Evolutionary conservation across 1,140 invertebrate species (phyloP).

Genomic region (Pentalonia nigronervosa): DNA sequence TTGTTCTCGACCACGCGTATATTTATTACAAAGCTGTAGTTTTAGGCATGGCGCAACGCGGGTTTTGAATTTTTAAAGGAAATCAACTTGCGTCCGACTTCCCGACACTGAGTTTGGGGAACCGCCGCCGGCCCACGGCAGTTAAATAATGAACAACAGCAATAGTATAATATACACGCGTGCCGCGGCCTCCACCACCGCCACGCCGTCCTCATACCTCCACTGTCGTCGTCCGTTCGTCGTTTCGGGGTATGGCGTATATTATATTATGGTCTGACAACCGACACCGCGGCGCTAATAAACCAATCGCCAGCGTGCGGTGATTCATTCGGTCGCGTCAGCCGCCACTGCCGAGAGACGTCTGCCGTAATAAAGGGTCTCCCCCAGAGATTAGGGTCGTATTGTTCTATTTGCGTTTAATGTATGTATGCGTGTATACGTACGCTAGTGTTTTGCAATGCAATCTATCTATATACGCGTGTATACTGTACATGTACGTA

Average conservation of each 20-base stretch:
- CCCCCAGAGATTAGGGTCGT: constrained; percentile 8
- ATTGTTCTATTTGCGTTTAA: constrained; percentile 2
- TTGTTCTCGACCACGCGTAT: not conserved
- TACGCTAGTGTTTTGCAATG: not conserved
- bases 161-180: not conserved
- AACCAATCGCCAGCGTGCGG: constrained; percentile 4
- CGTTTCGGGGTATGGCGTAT: not conserved
- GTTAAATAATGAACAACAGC: not conserved
- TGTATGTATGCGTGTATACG: not conserved
- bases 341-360: not conserved
- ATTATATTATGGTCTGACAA: not conserved
- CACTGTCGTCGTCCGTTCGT: not conserved
- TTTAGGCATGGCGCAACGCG: not conserved
- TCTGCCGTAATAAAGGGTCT: not conserved
- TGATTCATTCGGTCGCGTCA: constrained; percentile 26
- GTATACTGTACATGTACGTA: no score
- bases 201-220: not conserved
- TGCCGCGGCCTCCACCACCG: not conserved
- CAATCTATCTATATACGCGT: not conserved
- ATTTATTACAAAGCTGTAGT: not conserved
- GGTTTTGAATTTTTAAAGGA: constrained; percentile 16
- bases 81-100: not conserved
- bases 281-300: not conserved
- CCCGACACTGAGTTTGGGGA: not conserved
- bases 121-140: no score